Conservation (phyloP, 1,140 invertebrate genomes). For the Ceratosolen solmsi region DNA sequence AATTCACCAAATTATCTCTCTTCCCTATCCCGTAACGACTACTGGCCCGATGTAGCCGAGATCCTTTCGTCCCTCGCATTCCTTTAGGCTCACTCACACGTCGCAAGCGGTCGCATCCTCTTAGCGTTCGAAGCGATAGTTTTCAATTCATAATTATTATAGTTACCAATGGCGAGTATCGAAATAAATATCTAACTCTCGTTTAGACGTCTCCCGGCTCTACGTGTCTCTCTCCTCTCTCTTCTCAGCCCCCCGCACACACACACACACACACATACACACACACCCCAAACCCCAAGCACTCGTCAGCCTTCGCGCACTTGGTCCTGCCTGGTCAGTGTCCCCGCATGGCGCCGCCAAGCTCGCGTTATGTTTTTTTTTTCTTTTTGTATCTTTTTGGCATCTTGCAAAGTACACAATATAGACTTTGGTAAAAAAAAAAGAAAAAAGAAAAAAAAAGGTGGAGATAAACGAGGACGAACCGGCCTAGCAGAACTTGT, state of each 20-base stretch:
- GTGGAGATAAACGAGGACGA: too few species aligned
- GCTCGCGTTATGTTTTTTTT: too few species aligned
- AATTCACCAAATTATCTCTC: neutral
- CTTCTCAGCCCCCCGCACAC: too few species aligned
- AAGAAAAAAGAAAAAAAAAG: neutral
- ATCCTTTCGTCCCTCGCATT: slow-evolving; percentile 18
- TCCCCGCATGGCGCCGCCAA: neutral
- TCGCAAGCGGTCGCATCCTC: slow-evolving; percentile 22
- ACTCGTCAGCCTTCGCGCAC: slow-evolving; percentile 1
- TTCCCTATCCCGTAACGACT: neutral
- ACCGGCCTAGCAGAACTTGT: slow-evolving; percentile 73
- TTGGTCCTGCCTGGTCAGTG: slow-evolving; percentile 13
- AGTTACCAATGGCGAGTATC: slow-evolving; percentile 48
- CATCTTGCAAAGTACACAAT: slow-evolving; percentile 78
- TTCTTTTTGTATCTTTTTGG: slow-evolving; percentile 69
- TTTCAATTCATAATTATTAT: too few species aligned
- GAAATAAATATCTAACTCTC: slow-evolving; percentile 53
- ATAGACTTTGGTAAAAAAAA: slow-evolving; percentile 78
- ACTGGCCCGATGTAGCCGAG: slow-evolving; percentile 10
- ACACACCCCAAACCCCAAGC: too few species aligned
- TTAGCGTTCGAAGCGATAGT: slow-evolving; percentile 40
- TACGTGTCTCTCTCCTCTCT: too few species aligned
- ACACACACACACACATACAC: too few species aligned
- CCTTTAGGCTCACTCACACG: neutral
- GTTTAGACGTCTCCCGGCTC: slow-evolving; percentile 54